Conservation (phyloP, 2,888 invertebrate species). For the Stenolophus ochropezus region DNA sequence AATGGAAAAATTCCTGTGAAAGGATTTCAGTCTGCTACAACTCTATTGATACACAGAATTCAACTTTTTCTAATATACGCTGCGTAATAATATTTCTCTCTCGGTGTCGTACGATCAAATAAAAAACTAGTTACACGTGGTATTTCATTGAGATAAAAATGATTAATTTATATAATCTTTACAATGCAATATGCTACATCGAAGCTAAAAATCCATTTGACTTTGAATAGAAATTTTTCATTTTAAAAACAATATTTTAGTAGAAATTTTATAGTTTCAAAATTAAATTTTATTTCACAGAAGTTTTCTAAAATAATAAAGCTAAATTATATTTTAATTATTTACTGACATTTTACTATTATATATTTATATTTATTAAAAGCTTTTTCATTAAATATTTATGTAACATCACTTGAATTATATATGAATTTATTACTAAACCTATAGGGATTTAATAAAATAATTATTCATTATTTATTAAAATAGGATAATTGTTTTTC, state of each 20-base stretch:
- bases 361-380: not conserved
- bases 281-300: too few species aligned
- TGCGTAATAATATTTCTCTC: not conserved
- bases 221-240: too few species aligned
- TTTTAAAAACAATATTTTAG: too few species aligned
- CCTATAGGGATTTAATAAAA: too few species aligned
- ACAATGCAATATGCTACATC: too few species aligned
- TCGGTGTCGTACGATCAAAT: not conserved
- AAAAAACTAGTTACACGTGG: not conserved
- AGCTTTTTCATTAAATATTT: not conserved
- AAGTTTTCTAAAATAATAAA: too few species aligned
- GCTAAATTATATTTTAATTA: not conserved
- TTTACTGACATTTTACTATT: not conserved
- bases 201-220: too few species aligned
- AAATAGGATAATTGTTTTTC: too few species aligned
- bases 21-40: not conserved
- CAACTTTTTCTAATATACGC: not conserved
- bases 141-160: not conserved
- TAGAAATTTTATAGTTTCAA: too few species aligned
- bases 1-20: constrained; percentile 1
- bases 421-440: too few species aligned
- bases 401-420: not conserved
- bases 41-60: not conserved
- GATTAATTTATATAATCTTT: too few species aligned
- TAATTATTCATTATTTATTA: too few species aligned